phyloP scores from a whole-genome alignment of 2,888 invertebrate species.

The Amiota minor region DNA sequence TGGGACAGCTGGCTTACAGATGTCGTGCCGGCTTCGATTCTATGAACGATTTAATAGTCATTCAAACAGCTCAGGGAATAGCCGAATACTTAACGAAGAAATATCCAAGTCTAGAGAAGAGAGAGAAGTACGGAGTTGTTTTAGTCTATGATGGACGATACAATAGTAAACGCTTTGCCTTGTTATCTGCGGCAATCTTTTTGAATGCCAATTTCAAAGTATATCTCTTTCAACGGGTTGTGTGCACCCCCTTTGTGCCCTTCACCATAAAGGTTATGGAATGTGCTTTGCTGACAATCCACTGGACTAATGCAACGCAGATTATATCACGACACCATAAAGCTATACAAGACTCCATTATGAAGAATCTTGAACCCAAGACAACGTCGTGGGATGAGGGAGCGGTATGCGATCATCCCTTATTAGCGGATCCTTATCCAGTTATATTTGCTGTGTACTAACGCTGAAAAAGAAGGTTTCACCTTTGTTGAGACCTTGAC shows the following conservation, averaged over 20 bases:
- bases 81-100: slow-evolving; percentile 81
- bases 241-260: slow-evolving; percentile 95
- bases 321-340: slow-evolving; percentile 94
- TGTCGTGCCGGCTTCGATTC: slow-evolving; percentile 87
- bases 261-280: slow-evolving; percentile 84
- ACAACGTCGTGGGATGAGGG: slow-evolving; percentile 85
- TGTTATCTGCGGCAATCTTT: slow-evolving; percentile 89
- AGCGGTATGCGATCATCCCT: slow-evolving; percentile 75
- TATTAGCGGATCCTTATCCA: slow-evolving; percentile 81
- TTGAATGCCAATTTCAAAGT: slow-evolving; percentile 84
- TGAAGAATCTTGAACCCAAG: slow-evolving; percentile 84
- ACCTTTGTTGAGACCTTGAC: slow-evolving; percentile 91
- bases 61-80: slow-evolving; percentile 95
- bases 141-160: slow-evolving; percentile 95
- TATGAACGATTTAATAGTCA: slow-evolving; percentile 97
- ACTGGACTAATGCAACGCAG: slow-evolving; percentile 96
- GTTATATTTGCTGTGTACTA: slow-evolving; percentile 82
- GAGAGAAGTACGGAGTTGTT: slow-evolving; percentile 81
- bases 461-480: slow-evolving; percentile 83
- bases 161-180: slow-evolving; percentile 87
- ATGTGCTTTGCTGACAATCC: slow-evolving; percentile 93
- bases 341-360: slow-evolving; percentile 85
- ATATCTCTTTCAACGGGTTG: slow-evolving; percentile 84
- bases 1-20: slow-evolving; percentile 95
- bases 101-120: slow-evolving; percentile 74